These are phyloP conservation scores for Coccyzus lansbergi DNA, from an alignment of 2,797 vertebrate genomes.

Conservation along the genomic window DNA sequence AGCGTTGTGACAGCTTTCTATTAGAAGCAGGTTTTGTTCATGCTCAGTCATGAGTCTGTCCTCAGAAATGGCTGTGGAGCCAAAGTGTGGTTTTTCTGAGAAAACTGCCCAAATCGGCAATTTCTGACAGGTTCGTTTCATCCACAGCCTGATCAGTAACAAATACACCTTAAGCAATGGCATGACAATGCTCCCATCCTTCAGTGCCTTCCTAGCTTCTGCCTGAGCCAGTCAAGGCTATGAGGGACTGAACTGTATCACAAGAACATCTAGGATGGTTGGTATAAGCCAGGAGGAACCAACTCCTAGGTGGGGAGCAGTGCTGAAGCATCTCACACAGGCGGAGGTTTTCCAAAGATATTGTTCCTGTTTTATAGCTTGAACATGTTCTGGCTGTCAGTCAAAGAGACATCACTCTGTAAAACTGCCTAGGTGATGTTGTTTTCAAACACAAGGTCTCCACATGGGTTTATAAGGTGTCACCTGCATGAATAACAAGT, in stretches of 20 bases:
- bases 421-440: slow-evolving; percentile 26
- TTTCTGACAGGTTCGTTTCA: neutral
- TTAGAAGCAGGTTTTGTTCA: neutral
- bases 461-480: slow-evolving; percentile 70
- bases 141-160: neutral
- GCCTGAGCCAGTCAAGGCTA: neutral
- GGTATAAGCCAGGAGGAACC: neutral
- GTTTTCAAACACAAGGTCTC: neutral
- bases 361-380: neutral
- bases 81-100: neutral
- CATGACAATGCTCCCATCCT: neutral
- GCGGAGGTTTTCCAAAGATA: neutral
- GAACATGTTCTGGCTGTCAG: slow-evolving; percentile 46
- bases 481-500: slow-evolving; percentile 23
- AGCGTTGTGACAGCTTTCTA: neutral
- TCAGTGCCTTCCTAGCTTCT: neutral
- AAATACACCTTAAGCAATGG: neutral
- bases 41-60: neutral
- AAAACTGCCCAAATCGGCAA: neutral
- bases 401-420: slow-evolving; percentile 56
- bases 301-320: neutral
- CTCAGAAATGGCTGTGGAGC: neutral
- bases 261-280: neutral
- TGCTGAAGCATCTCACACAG: neutral
- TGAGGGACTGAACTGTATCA: neutral